Evolutionary conservation across 2,113 vertebrate genomes (phyloP).

Genomic region (Panthera uncia): DNA sequence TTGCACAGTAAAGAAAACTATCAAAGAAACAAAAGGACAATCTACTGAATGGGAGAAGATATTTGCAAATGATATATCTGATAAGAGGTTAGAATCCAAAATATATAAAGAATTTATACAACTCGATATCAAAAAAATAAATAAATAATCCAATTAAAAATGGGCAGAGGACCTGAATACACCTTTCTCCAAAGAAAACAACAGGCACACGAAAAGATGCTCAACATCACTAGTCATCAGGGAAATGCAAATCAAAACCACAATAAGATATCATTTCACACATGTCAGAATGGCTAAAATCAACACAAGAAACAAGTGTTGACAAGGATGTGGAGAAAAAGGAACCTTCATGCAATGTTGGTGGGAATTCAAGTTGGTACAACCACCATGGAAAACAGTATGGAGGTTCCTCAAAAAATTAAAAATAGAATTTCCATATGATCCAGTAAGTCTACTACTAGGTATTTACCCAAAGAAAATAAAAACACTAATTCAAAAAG

Average conservation of each 20-base stretch:
- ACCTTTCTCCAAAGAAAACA: background rate
- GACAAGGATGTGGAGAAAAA: background rate
- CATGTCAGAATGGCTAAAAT: background rate
- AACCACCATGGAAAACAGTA: background rate
- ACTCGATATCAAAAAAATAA: background rate
- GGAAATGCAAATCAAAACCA: background rate
- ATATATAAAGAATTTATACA: background rate
- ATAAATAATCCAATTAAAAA: background rate
- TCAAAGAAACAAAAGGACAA: background rate
- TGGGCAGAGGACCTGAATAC: background rate
- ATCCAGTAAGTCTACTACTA: background rate
- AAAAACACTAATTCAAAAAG: background rate
- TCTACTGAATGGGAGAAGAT: background rate
- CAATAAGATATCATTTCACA: background rate
- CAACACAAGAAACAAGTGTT: background rate
- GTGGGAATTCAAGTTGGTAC: background rate
- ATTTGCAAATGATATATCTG: background rate
- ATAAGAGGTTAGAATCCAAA: background rate
- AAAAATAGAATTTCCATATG: background rate
- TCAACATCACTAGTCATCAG: background rate
- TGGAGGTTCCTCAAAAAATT: background rate
- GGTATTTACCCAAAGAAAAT: background rate
- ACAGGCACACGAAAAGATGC: background rate
- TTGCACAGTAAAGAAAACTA: no score
- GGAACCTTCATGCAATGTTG: background rate